A percentile compares a stretch with the other conserved stretches of the same genome.
These are phyloP conservation scores for Odontamblyopus lacepedii DNA, from an alignment of 2,797 vertebrate genomes.

Conservation along the genomic window DNA sequence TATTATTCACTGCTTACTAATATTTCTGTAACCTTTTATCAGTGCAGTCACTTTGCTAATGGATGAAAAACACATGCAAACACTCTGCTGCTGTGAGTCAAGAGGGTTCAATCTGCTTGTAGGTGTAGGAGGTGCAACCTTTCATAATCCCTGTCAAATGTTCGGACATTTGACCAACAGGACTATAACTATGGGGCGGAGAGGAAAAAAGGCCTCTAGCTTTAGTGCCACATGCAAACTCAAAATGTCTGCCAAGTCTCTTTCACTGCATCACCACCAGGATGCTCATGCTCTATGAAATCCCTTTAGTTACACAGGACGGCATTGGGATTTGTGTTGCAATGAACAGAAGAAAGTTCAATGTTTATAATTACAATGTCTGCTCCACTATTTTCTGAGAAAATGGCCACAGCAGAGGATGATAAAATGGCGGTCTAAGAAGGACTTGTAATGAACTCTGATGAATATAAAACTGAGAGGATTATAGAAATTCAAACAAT, in stretches of 20 bases:
- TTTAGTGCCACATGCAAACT: slow-evolving; percentile 25
- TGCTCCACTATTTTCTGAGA: slow-evolving; percentile 38
- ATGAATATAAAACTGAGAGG: slow-evolving; percentile 33
- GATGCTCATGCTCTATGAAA: slow-evolving; percentile 38
- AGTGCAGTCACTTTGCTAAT: slow-evolving; percentile 47
- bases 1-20: slow-evolving; percentile 58
- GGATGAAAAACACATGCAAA: slow-evolving; percentile 60
- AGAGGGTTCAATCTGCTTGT: slow-evolving; percentile 10
- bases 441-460: slow-evolving; percentile 45
- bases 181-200: slow-evolving; percentile 21
- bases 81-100: slow-evolving; percentile 35
- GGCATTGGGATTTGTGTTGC: slow-evolving; percentile 38
- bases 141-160: slow-evolving; percentile 38
- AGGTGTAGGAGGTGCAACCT: slow-evolving; percentile 29
- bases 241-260: slow-evolving; percentile 53
- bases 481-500: slow-evolving; percentile 44
- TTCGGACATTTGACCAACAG: slow-evolving; percentile 32
- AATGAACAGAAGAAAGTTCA: slow-evolving; percentile 29
- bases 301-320: slow-evolving; percentile 31
- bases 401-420: slow-evolving; percentile 27
- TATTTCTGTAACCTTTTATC: slow-evolving; percentile 60
- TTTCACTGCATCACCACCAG: slow-evolving; percentile 33
- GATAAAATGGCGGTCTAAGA: slow-evolving; percentile 49
- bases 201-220: slow-evolving; percentile 27
- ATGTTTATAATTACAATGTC: slow-evolving; percentile 34